Base-by-base conservation (phyloP, 2,113 vertebrate species). In the Perca schrenkii region DNA sequence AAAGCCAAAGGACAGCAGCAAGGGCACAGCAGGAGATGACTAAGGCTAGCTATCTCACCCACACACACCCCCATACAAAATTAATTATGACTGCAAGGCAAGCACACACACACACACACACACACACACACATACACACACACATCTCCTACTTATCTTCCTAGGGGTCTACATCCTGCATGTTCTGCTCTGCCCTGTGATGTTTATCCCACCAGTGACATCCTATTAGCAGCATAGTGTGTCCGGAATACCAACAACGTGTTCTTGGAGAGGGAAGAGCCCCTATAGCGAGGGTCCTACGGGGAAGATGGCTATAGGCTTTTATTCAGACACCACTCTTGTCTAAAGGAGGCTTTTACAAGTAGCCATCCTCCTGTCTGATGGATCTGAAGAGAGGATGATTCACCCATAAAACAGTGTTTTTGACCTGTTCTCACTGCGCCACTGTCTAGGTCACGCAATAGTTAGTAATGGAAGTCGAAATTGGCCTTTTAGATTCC, bases 191-290 rank as follows among this genome's bases (percentile, higher is more conserved):
- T 85, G 77, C 76, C 89, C 70, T 88, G 67, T 90, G 92, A 93
- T 93, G 91, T 94, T 92, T 83, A 87, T 89, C 86, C 91, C 88
- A 81, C 82, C 84, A 88, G 80, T 85, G 77, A 90, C 90, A 87
- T 76, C 86, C 79, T 77, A 88, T 90, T 93, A 90, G 90, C 43
- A 68, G 69, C 84, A 88, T 46, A 15, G 74, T 19, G 47, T 63
- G 62, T 60, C 40, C 76, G 82, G 88, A 90, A 90, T 79, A 75
- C 67, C 80, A 90, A 88, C 69, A 50, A 83, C 78, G 70, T 77
- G 54, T 72, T 80, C 36, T 71, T 36, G 14, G 31, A 79, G 61
- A 40, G 31, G 50, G 31, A 49, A 40, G 65, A 75, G 54, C 36
- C 8, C 0, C 22, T 13, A 2, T 67, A 43, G 57, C 19, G 67